Evolutionary conservation across 2,888 invertebrate species (phyloP).

Genomic region (Cephus pulcher): DNA sequence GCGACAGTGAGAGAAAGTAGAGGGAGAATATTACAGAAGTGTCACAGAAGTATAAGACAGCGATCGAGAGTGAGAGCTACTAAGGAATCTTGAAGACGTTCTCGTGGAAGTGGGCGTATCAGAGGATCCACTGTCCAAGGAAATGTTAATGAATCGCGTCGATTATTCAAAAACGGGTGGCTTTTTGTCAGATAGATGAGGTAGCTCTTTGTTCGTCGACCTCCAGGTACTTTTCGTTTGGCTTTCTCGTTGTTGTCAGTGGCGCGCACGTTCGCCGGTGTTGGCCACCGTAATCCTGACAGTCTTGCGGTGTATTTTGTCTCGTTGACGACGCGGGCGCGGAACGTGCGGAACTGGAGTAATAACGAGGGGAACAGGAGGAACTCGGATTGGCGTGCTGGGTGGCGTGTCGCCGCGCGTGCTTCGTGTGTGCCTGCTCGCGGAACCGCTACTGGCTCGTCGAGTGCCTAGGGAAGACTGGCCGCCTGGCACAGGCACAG

Average conservation of each 20-base stretch:
- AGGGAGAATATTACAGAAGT: not conserved
- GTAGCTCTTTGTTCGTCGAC: not conserved
- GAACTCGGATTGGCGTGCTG: not conserved
- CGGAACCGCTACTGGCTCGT: constrained; percentile 44
- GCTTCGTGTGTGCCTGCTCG: not conserved
- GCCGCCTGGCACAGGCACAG: constrained; percentile 32
- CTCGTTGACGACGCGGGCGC: not conserved
- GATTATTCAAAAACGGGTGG: not conserved
- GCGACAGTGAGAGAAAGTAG: not conserved
- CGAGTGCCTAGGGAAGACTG: constrained; percentile 65
- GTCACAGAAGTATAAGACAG: not conserved
- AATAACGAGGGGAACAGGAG: not conserved
- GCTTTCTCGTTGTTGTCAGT: not conserved
- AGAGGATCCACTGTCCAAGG: not conserved
- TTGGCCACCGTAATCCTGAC: not conserved
- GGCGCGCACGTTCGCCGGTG: not conserved
- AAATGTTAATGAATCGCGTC: not conserved
- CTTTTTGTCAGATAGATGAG: not conserved
- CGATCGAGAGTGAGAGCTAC: not conserved
- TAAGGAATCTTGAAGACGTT: not conserved
- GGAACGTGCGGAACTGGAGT: not conserved
- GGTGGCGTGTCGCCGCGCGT: not conserved
- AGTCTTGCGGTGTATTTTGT: not conserved
- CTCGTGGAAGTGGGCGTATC: not conserved
- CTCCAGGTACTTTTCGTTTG: not conserved